Conservation (phyloP, 2,888 invertebrate species). For the Epirrhoe tristata region DNA sequence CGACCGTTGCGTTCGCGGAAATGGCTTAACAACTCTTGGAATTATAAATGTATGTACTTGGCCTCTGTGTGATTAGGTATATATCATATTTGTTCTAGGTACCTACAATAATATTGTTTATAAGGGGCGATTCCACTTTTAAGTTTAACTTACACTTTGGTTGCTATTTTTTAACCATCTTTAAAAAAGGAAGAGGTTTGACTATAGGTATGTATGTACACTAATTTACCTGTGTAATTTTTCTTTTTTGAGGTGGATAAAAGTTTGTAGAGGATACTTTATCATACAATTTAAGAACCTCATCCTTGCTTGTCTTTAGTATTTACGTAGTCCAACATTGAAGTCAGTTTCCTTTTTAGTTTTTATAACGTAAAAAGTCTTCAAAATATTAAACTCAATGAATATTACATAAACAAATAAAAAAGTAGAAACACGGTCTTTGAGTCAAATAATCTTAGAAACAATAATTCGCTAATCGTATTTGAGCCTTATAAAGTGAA, state of each 20-base stretch:
- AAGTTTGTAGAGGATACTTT: too few species aligned
- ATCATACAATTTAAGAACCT: too few species aligned
- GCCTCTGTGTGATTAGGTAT: conserved; percentile 23
- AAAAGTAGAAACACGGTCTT: not conserved
- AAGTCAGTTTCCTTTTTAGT: too few species aligned
- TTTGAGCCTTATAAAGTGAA: not conserved
- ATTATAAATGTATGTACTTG: conserved; percentile 13
- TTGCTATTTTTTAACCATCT: too few species aligned
- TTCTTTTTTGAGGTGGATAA: too few species aligned
- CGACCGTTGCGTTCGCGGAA: conserved; percentile 30
- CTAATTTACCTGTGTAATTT: too few species aligned
- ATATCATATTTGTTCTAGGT: not conserved
- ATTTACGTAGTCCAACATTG: too few species aligned
- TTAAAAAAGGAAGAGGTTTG: too few species aligned
- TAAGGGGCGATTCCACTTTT: not conserved
- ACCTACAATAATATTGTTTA: not conserved
- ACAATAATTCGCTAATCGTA: not conserved
- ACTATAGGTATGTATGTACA: too few species aligned
- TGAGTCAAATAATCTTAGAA: not conserved
- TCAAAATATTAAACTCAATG: too few species aligned
- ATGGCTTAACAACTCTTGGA: conserved; percentile 8
- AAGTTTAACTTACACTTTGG: not conserved
- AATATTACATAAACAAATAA: not conserved
- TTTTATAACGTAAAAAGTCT: too few species aligned
- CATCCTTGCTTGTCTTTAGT: too few species aligned